Evolutionary conservation across 2,113 vertebrate species (phyloP).

Genomic region (Rhinolophus ferrumequinum): DNA sequence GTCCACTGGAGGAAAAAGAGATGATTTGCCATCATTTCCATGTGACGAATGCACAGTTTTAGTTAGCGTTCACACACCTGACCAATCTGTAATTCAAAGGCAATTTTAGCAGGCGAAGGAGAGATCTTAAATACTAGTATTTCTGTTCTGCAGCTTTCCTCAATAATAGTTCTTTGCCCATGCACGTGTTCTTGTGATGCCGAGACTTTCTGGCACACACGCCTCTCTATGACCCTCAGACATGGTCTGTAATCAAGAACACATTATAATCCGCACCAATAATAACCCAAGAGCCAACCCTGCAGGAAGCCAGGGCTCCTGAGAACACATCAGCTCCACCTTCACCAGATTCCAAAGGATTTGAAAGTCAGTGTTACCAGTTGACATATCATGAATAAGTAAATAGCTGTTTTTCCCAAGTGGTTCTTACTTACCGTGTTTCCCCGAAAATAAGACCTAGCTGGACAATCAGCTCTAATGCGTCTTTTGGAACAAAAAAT

Average conservation of each 20-base stretch:
- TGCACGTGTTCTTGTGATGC: background rate
- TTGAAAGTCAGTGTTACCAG: background rate
- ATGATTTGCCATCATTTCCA: slow-evolving; percentile 63
- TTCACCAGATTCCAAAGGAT: background rate
- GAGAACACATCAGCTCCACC: background rate
- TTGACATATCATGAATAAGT: background rate
- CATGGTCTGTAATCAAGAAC: background rate
- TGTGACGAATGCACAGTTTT: slow-evolving; percentile 71
- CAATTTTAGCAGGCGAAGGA: slow-evolving; percentile 63
- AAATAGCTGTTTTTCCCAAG: slow-evolving; percentile 17
- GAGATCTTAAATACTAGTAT: slow-evolving; percentile 53
- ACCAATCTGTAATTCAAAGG: slow-evolving; percentile 70
- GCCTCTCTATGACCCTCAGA: background rate
- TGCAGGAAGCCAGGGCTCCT: background rate
- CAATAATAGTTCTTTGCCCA: slow-evolving; percentile 1
- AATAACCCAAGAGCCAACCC: background rate
- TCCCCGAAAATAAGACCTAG: no score
- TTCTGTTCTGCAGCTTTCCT: slow-evolving; percentile 32
- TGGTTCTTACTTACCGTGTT: background rate
- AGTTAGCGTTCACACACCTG: slow-evolving; percentile 64
- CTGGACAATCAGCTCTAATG: no score
- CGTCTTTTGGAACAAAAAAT: no score
- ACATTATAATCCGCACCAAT: background rate
- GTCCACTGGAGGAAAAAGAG: slow-evolving; percentile 61
- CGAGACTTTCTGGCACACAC: background rate